A percentile compares a stretch with the other conserved stretches of the same genome.
phyloP scores from a whole-genome alignment of 2,797 vertebrate genomes.

The Galaxias olidus region DNA sequence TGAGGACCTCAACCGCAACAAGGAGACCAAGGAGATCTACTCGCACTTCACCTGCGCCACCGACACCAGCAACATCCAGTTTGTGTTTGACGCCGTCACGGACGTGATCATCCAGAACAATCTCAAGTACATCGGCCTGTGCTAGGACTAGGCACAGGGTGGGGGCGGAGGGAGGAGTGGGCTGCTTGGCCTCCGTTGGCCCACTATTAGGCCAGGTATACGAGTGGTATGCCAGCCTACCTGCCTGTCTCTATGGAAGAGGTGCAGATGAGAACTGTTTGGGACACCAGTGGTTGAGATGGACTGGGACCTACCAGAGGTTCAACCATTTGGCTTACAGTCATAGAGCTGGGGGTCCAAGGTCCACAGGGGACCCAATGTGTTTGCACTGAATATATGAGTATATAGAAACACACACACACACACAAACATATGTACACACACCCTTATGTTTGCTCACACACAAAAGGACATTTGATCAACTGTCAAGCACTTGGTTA shows the following conservation, averaged over 20 bases:
- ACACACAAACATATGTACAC: conserved; percentile 38
- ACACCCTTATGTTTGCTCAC: conserved; percentile 65
- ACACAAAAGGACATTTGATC: conserved; percentile 60
- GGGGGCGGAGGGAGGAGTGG: conserved; percentile 25
- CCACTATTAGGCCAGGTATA: conserved; percentile 44
- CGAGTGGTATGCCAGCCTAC: conserved; percentile 38
- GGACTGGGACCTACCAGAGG: conserved; percentile 52
- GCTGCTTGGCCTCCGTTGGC: conserved; percentile 36
- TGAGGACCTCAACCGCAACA: conserved; percentile 99
- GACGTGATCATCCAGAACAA: conserved; percentile 99
- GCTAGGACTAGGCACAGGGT: conserved; percentile 79
- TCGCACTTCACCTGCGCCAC: conserved; percentile 99
- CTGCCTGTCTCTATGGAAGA: conserved; percentile 47
- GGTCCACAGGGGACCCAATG: conserved; percentile 60
- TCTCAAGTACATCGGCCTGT: conserved; percentile 99
- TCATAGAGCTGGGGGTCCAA: conserved; percentile 50
- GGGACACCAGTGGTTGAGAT: conserved; percentile 36
- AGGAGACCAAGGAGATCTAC: conserved; percentile 99
- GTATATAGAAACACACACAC: conserved; percentile 74
- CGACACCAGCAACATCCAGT: conserved; percentile 99
- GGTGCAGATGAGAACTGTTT: conserved; percentile 54
- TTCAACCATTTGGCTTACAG: conserved; percentile 55
- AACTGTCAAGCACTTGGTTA: conserved; percentile 66
- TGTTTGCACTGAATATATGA: conserved; percentile 80
- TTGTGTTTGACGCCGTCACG: conserved; percentile 99